Evolutionary conservation across 2,888 invertebrate genomes (phyloP), one percentile per base, ranked within the genome.

Genomic region (Orchestes rusci): DNA sequence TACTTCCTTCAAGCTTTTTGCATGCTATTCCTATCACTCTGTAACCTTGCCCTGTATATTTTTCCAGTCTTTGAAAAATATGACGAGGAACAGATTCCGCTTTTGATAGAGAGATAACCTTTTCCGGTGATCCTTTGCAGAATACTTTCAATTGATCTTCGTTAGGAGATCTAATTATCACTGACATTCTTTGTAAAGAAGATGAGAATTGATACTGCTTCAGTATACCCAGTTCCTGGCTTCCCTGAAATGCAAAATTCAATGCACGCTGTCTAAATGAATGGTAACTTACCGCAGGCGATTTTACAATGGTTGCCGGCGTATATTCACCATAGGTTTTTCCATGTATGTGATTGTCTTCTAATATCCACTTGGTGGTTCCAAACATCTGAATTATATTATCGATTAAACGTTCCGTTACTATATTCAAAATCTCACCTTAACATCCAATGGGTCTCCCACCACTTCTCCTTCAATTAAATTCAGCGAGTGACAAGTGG

Each of bases 371-470:
- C 2, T 82, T 83, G 0, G 94, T 94, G 0, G 92, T 86, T 58
- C 93, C 87, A 66, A 96, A 96, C 91, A 96, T 94, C 77, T 85
- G 1, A 41, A 30, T 35, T 13, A 31, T 2, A 13, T 2, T 13
- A 3, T 31, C 31, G 2, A 31, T 13, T 2, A n/a, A n/a, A n/a
- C n/a, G n/a, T n/a, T n/a, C n/a, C n/a, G n/a, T n/a, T n/a, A n/a
- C n/a, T n/a, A n/a, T n/a, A n/a, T n/a, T n/a, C n/a, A n/a, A n/a
- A n/a, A 8, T 27, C 16, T 23, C 59, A 80, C 82, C 73, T 90
- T 93, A 8, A 96, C 71, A 63, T 97, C 97, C 19, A 97, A 70
- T 0, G 97, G 97, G 70, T 97, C 97, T 0, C 97, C 97, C 34
- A 84, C 82, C 39, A 91, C 69, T 56, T 82, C 77, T 0, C 82